phyloP scores from a whole-genome alignment of 1,140 invertebrate genomes.

The Drosophila suzukii region DNA sequence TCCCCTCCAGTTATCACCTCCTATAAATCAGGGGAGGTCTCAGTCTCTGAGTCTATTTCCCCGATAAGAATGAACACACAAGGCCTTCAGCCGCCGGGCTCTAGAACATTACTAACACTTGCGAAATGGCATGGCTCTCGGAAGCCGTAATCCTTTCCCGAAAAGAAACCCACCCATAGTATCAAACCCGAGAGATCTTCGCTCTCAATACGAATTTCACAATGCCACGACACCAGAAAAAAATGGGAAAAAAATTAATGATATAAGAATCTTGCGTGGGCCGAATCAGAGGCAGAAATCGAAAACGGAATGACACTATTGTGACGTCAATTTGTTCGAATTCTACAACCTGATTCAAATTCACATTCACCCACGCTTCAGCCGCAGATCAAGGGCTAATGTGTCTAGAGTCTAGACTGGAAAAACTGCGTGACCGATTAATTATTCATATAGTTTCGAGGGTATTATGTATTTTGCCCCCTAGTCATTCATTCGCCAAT shows the following conservation, averaged over 20 bases:
- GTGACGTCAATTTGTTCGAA: slow-evolving; percentile 63
- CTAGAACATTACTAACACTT: slow-evolving; percentile 43
- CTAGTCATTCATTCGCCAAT: slow-evolving; percentile 44
- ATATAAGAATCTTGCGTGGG: slow-evolving; percentile 42
- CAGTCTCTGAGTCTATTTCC: slow-evolving; percentile 22
- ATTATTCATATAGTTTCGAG: slow-evolving; percentile 66
- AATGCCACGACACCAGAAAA: slow-evolving; percentile 61
- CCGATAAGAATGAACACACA: slow-evolving; percentile 24
- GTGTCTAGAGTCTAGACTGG: slow-evolving; percentile 52
- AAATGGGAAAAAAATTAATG: slow-evolving; percentile 62
- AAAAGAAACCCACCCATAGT: not conserved
- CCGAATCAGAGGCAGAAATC: slow-evolving; percentile 27
- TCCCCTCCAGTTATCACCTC: slow-evolving; percentile 10
- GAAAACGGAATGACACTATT: slow-evolving; percentile 27
- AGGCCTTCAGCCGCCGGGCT: slow-evolving; percentile 33
- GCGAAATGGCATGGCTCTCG: slow-evolving; percentile 19
- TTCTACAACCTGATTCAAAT: not conserved
- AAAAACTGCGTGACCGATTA: slow-evolving; percentile 54
- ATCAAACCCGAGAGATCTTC: slow-evolving; percentile 8
- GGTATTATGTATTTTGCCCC: slow-evolving; percentile 36
- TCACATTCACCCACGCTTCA: slow-evolving; percentile 31
- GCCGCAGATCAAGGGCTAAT: slow-evolving; percentile 42
- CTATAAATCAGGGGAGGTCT: slow-evolving; percentile 37
- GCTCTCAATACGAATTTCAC: slow-evolving; percentile 55
- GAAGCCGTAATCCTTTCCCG: slow-evolving; percentile 11